These are phyloP conservation scores for Sardinella longiceps DNA, from an alignment of 2,797 vertebrate genomes.

Conservation along the genomic window DNA sequence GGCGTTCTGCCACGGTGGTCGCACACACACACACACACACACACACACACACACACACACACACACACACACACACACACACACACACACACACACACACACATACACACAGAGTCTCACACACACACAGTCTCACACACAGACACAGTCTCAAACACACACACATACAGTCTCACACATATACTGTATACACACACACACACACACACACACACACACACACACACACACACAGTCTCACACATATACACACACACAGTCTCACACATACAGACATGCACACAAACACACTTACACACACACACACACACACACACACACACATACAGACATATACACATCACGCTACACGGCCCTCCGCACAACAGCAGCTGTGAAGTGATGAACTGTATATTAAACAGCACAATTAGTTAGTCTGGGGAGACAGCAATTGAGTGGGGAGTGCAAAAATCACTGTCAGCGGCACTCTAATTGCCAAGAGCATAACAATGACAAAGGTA, in stretches of 20 bases:
- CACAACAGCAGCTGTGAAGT: slow-evolving; percentile 18
- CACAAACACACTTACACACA: neutral
- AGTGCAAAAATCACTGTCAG: neutral
- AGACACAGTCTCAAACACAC: neutral
- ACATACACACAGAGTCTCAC: no score
- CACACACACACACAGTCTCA: neutral
- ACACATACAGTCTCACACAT: neutral
- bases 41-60: neutral
- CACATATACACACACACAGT: neutral
- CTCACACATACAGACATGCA: neutral
- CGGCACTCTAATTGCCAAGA: neutral
- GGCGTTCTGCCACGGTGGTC: neutral
- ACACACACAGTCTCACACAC: no score
- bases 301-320: neutral
- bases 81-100: neutral
- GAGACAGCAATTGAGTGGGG: neutral
- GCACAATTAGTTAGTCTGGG: slow-evolving; percentile 7
- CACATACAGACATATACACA: neutral
- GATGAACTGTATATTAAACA: slow-evolving; percentile 17
- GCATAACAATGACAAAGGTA: neutral
- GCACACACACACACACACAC: neutral
- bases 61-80: neutral
- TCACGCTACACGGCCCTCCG: neutral
- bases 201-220: neutral
- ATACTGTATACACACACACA: neutral